Conservation (phyloP, 2,888 invertebrate genomes). For the Drosophila birchii region DNA sequence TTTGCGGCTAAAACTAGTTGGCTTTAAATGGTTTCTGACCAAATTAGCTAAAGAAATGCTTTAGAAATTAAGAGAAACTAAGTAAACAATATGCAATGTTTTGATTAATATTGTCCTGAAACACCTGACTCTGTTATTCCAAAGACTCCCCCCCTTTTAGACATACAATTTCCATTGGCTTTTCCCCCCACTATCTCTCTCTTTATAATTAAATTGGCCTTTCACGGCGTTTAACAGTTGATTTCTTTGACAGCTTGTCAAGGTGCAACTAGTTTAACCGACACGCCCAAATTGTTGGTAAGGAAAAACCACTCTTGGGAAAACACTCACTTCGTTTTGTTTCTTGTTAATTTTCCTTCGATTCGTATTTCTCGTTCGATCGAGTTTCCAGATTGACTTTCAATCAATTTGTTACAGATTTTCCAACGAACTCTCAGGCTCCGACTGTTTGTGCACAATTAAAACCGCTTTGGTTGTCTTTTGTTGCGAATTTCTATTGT, state of each 20-base stretch:
- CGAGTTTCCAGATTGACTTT: slow-evolving; percentile 22
- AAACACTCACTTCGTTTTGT: slow-evolving; percentile 29
- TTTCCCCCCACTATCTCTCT: too few species aligned
- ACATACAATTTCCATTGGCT: slow-evolving; percentile 2
- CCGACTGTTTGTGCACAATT: slow-evolving; percentile 39
- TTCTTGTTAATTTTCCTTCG: slow-evolving; percentile 17
- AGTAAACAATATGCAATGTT: neutral
- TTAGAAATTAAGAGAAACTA: neutral
- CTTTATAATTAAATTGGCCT: slow-evolving; percentile 25
- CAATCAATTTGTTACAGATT: slow-evolving; percentile 34
- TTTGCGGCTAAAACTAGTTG: neutral
- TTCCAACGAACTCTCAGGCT: slow-evolving; percentile 1
- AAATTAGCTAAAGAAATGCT: neutral
- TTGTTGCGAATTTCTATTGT: slow-evolving; percentile 50
- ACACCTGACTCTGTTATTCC: neutral
- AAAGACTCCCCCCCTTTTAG: neutral
- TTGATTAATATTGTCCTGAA: neutral
- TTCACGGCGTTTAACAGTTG: slow-evolving; percentile 25
- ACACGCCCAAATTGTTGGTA: slow-evolving; percentile 34
- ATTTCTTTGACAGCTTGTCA: slow-evolving; percentile 36
- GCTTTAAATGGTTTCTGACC: neutral
- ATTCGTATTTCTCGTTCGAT: slow-evolving; percentile 21
- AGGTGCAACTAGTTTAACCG: slow-evolving; percentile 40
- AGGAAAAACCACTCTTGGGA: slow-evolving; percentile 7
- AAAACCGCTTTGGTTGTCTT: slow-evolving; percentile 47